A percentile compares a stretch with the other conserved stretches of the same genome.
phyloP scores from a whole-genome alignment of 2,797 vertebrate genomes.

The Benthosema pterotum region DNA sequence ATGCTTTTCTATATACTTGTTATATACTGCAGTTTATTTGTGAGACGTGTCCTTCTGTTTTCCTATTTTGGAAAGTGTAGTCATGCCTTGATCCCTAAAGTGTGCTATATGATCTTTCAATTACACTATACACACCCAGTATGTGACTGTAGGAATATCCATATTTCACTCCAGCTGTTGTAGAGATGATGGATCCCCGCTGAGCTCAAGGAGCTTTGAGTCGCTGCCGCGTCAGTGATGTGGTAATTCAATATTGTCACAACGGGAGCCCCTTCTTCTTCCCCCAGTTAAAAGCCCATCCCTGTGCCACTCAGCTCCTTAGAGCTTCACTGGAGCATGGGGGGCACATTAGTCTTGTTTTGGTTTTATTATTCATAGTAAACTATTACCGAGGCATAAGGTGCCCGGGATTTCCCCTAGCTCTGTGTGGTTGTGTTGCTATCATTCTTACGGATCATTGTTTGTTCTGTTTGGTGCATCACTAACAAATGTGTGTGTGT shows the following conservation, averaged over 20 bases:
- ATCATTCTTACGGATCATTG: constrained; percentile 35
- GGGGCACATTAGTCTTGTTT: constrained; percentile 64
- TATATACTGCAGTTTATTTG: too few relatives aligned
- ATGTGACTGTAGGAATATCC: constrained; percentile 52
- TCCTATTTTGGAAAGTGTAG: background rate
- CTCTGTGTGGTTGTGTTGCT: constrained; percentile 43
- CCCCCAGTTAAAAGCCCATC: constrained; percentile 57
- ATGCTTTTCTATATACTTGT: constrained; percentile 13
- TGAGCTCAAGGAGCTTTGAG: constrained; percentile 56
- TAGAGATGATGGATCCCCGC: constrained; percentile 56
- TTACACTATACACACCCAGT: constrained; percentile 32
- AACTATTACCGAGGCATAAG: constrained; percentile 68
- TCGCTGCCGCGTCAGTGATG: constrained; percentile 59
- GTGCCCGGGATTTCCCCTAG: constrained; percentile 58
- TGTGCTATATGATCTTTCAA: constrained; percentile 35
- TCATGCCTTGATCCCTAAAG: constrained; percentile 17
- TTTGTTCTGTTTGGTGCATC: constrained; percentile 19
- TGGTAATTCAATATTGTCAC: constrained; percentile 67
- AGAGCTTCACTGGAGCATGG: constrained; percentile 68
- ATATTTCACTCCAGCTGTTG: constrained; percentile 57
- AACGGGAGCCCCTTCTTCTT: constrained; percentile 63
- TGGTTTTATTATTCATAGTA: constrained; percentile 56
- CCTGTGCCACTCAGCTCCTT: constrained; percentile 55
- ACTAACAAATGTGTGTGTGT: constrained; percentile 15
- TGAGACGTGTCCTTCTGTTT: too few relatives aligned